Conservation (phyloP, 2,113 vertebrate species). For the Sterna hirundo region DNA sequence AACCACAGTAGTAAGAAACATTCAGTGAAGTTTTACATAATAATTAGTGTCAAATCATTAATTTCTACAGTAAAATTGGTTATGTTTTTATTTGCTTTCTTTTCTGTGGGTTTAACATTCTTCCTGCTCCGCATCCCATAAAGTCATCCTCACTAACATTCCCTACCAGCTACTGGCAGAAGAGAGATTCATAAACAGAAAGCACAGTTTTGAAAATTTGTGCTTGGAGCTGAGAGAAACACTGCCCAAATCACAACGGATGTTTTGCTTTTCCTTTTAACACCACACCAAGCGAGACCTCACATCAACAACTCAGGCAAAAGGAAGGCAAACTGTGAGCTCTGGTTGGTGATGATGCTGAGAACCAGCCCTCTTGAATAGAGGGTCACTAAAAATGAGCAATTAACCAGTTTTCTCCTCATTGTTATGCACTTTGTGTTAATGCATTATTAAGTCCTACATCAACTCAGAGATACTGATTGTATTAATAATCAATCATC, state of each 20-base stretch:
- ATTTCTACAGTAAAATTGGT: background rate
- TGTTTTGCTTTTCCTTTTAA: background rate
- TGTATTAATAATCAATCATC: background rate
- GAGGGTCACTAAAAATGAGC: background rate
- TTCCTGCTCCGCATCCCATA: background rate
- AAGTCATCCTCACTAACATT: background rate
- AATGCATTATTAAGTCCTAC: background rate
- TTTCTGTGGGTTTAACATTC: background rate
- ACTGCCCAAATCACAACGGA: background rate
- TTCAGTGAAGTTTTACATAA: background rate
- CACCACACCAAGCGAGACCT: background rate
- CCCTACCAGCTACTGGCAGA: background rate
- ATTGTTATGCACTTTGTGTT: background rate
- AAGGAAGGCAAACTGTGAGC: background rate
- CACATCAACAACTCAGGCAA: background rate
- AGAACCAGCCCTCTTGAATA: background rate
- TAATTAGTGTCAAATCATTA: background rate
- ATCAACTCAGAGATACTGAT: background rate
- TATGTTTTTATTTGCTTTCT: background rate
- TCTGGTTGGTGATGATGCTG: background rate
- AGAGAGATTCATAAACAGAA: background rate
- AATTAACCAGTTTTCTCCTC: background rate
- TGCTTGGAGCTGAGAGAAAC: background rate
- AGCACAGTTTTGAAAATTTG: background rate
- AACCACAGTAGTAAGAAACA: background rate